Percentiles rank a stretch among this genome's conserved stretches.
phyloP scores from a whole-genome alignment of 1,140 invertebrate genomes.

The Ceratosolen solmsi region DNA sequence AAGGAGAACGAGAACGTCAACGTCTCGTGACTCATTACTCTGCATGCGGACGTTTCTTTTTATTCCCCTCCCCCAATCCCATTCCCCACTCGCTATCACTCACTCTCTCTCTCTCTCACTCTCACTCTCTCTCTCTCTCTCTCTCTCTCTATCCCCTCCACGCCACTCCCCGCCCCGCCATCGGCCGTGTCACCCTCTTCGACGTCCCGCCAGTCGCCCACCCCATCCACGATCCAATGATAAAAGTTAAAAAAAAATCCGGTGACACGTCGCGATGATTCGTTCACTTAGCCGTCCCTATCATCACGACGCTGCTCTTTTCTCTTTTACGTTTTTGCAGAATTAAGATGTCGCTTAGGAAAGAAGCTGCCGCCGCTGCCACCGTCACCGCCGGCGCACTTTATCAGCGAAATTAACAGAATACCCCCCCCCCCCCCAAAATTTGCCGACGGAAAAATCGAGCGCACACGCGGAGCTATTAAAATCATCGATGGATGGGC shows the following conservation, averaged over 20 bases:
- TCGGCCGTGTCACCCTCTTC: too few relatives aligned
- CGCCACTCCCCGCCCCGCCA: too few relatives aligned
- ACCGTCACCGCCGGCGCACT: too few relatives aligned
- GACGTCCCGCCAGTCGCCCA: too few relatives aligned
- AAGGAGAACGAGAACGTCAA: constrained; percentile 6
- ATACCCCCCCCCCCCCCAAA: not conserved
- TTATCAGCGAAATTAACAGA: too few relatives aligned
- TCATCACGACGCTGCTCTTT: not conserved
- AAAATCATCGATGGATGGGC: not conserved
- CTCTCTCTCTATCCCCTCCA: too few relatives aligned
- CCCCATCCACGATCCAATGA: too few relatives aligned
- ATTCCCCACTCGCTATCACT: too few relatives aligned
- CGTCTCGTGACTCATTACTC: constrained; percentile 24
- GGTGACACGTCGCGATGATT: constrained; percentile 23
- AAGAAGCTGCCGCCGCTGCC: not conserved
- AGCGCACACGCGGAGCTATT: not conserved
- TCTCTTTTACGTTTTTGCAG: constrained; percentile 10
- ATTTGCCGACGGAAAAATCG: not conserved
- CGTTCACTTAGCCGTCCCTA: constrained; percentile 7
- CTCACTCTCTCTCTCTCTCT: too few relatives aligned
- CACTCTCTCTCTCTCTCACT: too few relatives aligned
- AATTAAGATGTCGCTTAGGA: not conserved
- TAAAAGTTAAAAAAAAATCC: not conserved
- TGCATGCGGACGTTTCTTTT: constrained; percentile 17
- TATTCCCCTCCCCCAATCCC: not conserved